A percentile compares a stretch with the other conserved stretches of the same genome.
These are phyloP conservation scores for Coranthus polyacanthus DNA, from an alignment of 2,797 vertebrate species.

Conservation along the genomic window DNA sequence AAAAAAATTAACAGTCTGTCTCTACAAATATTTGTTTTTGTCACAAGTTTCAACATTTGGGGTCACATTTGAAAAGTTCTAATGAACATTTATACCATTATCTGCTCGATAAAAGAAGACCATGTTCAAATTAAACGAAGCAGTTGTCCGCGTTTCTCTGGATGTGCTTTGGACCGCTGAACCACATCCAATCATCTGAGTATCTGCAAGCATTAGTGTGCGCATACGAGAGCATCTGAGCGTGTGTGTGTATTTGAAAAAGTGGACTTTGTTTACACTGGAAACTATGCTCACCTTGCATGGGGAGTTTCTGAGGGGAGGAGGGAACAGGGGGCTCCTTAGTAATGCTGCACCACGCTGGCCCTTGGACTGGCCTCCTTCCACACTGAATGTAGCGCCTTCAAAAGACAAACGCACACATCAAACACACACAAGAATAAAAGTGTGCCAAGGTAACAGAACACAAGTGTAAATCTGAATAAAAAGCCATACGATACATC, in stretches of 20 bases:
- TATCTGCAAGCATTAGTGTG: too few relatives aligned
- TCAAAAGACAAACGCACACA: slow-evolving; percentile 44
- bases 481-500: neutral
- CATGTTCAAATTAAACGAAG: neutral
- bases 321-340: slow-evolving; percentile 90
- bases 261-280: neutral
- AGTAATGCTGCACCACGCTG: slow-evolving; percentile 78
- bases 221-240: neutral
- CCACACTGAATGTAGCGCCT: slow-evolving; percentile 88
- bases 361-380: slow-evolving; percentile 86
- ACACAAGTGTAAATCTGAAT: neutral
- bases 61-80: neutral
- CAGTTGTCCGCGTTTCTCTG: neutral
- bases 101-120: neutral
- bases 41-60: neutral
- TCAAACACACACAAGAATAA: neutral
- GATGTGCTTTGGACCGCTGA: neutral
- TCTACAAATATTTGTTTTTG: neutral
- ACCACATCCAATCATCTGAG: neutral
- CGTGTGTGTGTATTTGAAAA: slow-evolving; percentile 17
- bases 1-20: neutral
- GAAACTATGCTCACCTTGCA: slow-evolving; percentile 88
- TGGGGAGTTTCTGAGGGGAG: slow-evolving; percentile 93
- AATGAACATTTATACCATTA: neutral
- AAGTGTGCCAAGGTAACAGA: neutral